Percentiles rank a stretch among this genome's conserved stretches.
Evolutionary conservation across 2,797 vertebrate genomes (phyloP).

Genomic region (Eulemur rubriventer): DNA sequence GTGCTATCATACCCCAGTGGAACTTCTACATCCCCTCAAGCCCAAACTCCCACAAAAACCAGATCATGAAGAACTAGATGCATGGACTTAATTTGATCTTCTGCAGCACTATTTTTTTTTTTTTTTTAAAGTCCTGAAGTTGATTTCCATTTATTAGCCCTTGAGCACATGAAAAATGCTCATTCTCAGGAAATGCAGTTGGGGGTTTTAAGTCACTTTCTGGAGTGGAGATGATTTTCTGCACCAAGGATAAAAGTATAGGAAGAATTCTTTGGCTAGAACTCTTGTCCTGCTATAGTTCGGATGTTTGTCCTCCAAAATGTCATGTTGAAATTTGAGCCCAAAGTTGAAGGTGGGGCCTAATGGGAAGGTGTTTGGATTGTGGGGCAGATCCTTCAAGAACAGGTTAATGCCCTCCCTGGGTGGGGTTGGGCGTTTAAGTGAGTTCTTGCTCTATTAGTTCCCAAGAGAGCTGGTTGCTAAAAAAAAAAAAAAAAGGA

Average conservation of each 20-base stretch:
- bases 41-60: not conserved
- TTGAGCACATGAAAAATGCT: not conserved
- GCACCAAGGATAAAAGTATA: conserved; percentile 25
- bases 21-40: not conserved
- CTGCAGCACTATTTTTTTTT: not conserved
- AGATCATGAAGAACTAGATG: not conserved
- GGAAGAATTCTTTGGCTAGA: not conserved
- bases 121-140: not conserved
- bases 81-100: not conserved
- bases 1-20: no score
- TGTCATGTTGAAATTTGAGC: not conserved
- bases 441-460: not conserved
- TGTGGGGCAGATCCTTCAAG: not conserved
- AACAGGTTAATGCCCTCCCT: not conserved
- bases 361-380: not conserved
- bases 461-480: not conserved
- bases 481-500: not conserved
- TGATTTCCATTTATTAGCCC: not conserved
- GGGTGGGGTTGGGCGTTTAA: not conserved
- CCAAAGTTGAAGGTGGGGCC: not conserved
- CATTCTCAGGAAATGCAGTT: not conserved
- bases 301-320: not conserved
- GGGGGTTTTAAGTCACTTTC: not conserved
- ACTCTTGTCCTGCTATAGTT: not conserved
- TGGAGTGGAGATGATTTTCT: conserved; percentile 38